Base-by-base conservation (phyloP, 2,113 vertebrate species). In the Diadophis punctatus region DNA sequence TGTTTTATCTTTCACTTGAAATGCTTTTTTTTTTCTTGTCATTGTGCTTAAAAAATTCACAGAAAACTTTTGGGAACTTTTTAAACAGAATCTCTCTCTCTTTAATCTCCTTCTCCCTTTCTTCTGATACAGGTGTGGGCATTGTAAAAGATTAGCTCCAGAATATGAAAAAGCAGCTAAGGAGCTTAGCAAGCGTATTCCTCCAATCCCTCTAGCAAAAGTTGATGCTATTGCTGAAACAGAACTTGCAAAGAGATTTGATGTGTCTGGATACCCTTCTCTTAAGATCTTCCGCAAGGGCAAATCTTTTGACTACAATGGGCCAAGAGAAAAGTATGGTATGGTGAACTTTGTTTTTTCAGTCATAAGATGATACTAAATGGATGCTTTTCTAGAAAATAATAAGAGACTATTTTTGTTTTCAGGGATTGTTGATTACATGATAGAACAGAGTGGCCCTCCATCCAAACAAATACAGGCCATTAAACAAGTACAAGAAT, bases 261-360 rank as follows among this genome's bases (percentile, higher is more conserved):
- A 95, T 0, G 98, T 99, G 8, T 97, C 98, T 0, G 98, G 99
- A 34, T 99, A 99, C 93, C 99, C 99, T 84, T 98, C 98, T 2
- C 97, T 99, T 87, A 99, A 99, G 96, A 99, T 99, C 80, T 99
- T 99, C 96, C 98, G 99, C 95, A 99, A 98, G 94, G 99, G 99
- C 55, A 99, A 98, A 91, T 94, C 96, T 74, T 99, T 99, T 1
- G 99, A 99, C 34, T 99, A 99, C 96, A 98, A 97, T 0, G 99
- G 99, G 25, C 99, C 99, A 30, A 97, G 99, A 96, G 99, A 99
- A 95, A 98, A 98, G 95, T 97, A 98, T 0, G 99, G 99, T 99
- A 93, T 52, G 56, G n/a, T 98, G 3, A 90, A 89, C 11, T 48
- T 60, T 12, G 6, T 63, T 87, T 60, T 60, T 87, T 27, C 56